Evolutionary conservation across 2,113 vertebrate genomes (phyloP), one percentile per base, ranked within the genome.

Genomic region (Daubentonia madagascariensis): DNA sequence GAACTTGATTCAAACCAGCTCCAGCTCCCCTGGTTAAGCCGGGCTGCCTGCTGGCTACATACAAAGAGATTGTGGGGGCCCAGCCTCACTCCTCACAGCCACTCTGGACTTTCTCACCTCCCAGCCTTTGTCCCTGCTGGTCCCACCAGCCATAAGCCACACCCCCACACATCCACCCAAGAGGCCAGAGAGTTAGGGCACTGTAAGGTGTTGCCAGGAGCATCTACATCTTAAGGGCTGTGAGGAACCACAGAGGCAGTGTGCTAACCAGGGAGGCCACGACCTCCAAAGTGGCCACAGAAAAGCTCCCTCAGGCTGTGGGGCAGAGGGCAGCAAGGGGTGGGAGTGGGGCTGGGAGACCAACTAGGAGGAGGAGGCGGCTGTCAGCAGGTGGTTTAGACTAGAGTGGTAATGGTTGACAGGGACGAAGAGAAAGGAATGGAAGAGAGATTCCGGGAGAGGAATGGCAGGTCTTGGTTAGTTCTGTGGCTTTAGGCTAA

Each of bases 1-100:
- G 97, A 96, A 54, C 87, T 81, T 80, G 91, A 87, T 94, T 94
- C 97, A 65, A 80, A 94, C 76, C 94, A 75, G 85, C 68, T 2
- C 17, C 23, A 35, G 45, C 75, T 89, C 63, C 35, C 20, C 83
- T 11, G 85, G 89, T 70, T 50, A 75, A 76, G 85, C 72, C 0
- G 14, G 85, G 78, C 52, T 25, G 7, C n/a, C 32, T 35, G 37
- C 70, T 1, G n/a, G 50, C 57, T 45, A 4, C 68, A 13, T 10
- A 83, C 86, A 91, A n/a, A 93, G 92, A n/a, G 35, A 7, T 59
- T 12, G 1, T n/a, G 10, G 35, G 81, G 79, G 25, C 50, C 75
- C 1, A 3, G 89, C 16, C 50, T 7, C 6, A 1, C 40, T 32
- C 80, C 59, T 18, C 0, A 14, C 28, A 12, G 76, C 65, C 0